phyloP scores from a whole-genome alignment of 64 coral and sea anemone genomes.

The Anthopleura sola region DNA sequence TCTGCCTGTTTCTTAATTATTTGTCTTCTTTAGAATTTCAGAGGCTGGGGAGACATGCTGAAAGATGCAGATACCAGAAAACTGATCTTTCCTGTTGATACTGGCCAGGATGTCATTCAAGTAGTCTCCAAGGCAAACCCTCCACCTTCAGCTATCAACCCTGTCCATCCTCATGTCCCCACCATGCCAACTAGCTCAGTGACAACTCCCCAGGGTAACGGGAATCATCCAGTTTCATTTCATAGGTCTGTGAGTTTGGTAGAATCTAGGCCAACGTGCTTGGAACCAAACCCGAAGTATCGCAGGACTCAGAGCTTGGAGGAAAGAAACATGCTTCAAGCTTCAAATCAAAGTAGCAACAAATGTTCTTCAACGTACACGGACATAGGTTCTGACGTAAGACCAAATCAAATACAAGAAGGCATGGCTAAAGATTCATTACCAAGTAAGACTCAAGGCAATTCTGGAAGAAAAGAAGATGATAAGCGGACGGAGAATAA shows the following conservation, averaged over 20 bases:
- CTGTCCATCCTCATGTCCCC: not conserved
- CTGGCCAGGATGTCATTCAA: not conserved
- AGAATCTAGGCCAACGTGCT: not conserved
- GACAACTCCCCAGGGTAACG: not conserved
- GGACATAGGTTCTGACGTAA: not conserved
- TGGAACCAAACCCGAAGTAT: not conserved
- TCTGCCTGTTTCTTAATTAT: not conserved
- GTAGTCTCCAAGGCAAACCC: not conserved
- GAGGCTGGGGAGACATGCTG: not conserved
- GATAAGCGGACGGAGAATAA: too few relatives aligned
- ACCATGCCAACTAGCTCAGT: not conserved
- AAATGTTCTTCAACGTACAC: not conserved
- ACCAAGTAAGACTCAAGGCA: not conserved
- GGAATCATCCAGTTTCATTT: not conserved
- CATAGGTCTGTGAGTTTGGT: not conserved
- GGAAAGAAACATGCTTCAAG: not conserved
- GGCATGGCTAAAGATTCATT: not conserved
- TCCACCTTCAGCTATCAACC: not conserved
- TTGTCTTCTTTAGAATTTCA: not conserved
- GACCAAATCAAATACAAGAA: not conserved
- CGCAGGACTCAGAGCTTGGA: not conserved
- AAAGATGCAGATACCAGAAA: conserved; percentile 4
- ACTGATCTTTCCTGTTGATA: not conserved
- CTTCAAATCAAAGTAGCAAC: not conserved
- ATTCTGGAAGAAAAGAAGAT: not conserved